Base-by-base conservation (phyloP, 2,888 invertebrate genomes). In the Cybosia mesomella region DNA sequence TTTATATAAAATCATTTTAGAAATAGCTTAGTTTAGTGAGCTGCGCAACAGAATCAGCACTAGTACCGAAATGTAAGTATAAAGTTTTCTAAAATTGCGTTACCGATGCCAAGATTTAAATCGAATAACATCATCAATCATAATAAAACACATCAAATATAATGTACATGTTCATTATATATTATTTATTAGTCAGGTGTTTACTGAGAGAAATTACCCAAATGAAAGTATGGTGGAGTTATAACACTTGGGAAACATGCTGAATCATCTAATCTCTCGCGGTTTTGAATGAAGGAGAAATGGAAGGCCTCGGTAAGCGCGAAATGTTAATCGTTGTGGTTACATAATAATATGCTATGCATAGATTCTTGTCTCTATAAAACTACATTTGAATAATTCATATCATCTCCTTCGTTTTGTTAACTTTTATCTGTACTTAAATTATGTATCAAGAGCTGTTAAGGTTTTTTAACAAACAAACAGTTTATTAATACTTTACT, bases 151-250 rank as follows among this genome's bases (percentile, higher is more conserved):
- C n/a, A 13, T 49, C 22, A 49, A 49, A 43, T 0, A 18, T 49
- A 32, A 49, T 32, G n/a, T 61, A n/a, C 7, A 53, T 24, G 24
- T 39, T 59, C 22, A 39, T 39, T 24, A 39, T 10, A 18, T 24
- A 24, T 49, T 59, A 66, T 66, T 60, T 61, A 57, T 67, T 57
- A 21, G 58, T 43, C 68, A 65, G 63, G 65, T 80, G 60, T 68
- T 70, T 67, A 70, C 54, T 68, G 39, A 34, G 58, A 55, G 57
- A 67, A 79, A 74, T 79, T 77, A 68, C 67, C 66, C 64, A 62
- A 74, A 77, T 58, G 78, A 80, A 80, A 78, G 78, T 80, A 58
- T 55, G 22, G 62, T n/a, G 59, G 64, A 67, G 54, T 57, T 61
- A 72, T 64, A 24, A 21, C 57, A 71, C 24, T 58, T 60, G 54